phyloP scores from a whole-genome alignment of 2,797 vertebrate species.

The Hyperoplus immaculatus region DNA sequence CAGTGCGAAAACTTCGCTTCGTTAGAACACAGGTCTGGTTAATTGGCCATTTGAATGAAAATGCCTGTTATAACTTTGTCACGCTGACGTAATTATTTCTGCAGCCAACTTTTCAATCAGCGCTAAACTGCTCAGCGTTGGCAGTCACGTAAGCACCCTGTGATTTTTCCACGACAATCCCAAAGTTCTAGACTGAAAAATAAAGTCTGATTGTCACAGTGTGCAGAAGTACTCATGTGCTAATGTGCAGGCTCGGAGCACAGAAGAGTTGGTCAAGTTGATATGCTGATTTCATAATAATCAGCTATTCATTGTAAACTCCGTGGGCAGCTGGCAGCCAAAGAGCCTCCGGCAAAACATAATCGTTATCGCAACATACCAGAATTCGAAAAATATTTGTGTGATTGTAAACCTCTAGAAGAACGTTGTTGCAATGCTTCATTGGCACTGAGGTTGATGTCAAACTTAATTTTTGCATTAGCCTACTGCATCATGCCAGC shows the following conservation, averaged over 20 bases:
- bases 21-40: conserved; percentile 20
- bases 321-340: conserved; percentile 40
- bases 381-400: conserved; percentile 12
- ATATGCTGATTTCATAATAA: conserved; percentile 68
- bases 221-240: conserved; percentile 48
- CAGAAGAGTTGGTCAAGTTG: conserved; percentile 38
- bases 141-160: conserved; percentile 50
- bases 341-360: conserved; percentile 32
- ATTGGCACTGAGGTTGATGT: not conserved
- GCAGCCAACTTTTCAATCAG: conserved; percentile 55
- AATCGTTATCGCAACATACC: conserved; percentile 35
- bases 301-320: conserved; percentile 53
- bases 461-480: not conserved
- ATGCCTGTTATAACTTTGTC: conserved; percentile 41
- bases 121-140: conserved; percentile 44
- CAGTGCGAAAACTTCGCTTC: too few species aligned
- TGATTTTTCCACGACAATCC: conserved; percentile 54
- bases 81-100: conserved; percentile 44
- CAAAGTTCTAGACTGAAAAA: conserved; percentile 65
- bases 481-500: not conserved
- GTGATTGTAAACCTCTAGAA: conserved; percentile 21
- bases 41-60: conserved; percentile 35
- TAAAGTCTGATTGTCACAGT: conserved; percentile 51
- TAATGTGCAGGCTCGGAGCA: conserved; percentile 34
- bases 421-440: not conserved